phyloP scores from a whole-genome alignment of 2,797 vertebrate species.

The Chaetophractus vellerosus region DNA sequence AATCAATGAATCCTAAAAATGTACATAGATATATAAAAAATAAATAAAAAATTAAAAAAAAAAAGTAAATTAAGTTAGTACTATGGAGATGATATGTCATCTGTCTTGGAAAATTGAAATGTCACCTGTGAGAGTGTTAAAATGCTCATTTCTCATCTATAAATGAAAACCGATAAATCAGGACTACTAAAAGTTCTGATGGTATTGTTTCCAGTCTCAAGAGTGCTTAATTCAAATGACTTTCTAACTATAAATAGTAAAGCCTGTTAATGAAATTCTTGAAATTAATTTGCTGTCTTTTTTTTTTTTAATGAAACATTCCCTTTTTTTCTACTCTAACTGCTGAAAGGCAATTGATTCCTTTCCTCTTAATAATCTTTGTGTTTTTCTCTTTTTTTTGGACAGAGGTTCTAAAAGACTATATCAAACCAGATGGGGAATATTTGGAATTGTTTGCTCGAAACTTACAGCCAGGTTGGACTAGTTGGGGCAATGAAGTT shows the following conservation, averaged over 20 bases:
- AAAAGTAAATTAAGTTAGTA: constrained; percentile 73
- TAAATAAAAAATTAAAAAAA: too few species aligned
- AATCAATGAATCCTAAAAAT: too few species aligned
- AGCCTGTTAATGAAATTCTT: constrained; percentile 87
- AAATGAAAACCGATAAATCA: constrained; percentile 90
- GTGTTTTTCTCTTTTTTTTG: constrained; percentile 68
- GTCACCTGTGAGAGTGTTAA: constrained; percentile 80
- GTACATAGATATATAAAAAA: too few species aligned
- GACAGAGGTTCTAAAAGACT: constrained; percentile 94
- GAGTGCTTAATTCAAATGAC: constrained; percentile 87
- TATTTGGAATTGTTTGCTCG: constrained; percentile 97
- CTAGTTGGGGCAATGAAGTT: constrained; percentile 99
- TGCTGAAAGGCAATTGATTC: constrained; percentile 82
- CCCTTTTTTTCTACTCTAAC: constrained; percentile 75
- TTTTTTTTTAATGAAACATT: constrained; percentile 82
- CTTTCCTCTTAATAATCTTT: constrained; percentile 74
- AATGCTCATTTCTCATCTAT: constrained; percentile 85
- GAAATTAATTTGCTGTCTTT: constrained; percentile 88
- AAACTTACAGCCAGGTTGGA: constrained; percentile 96
- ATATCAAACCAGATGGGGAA: constrained; percentile 89
- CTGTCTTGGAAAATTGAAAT: constrained; percentile 87
- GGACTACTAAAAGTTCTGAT: constrained; percentile 82
- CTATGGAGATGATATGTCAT: constrained; percentile 80
- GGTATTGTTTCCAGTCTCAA: constrained; percentile 86
- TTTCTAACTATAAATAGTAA: constrained; percentile 88